Base-by-base conservation (phyloP, 2,113 vertebrate species). In the Heterotis niloticus region DNA sequence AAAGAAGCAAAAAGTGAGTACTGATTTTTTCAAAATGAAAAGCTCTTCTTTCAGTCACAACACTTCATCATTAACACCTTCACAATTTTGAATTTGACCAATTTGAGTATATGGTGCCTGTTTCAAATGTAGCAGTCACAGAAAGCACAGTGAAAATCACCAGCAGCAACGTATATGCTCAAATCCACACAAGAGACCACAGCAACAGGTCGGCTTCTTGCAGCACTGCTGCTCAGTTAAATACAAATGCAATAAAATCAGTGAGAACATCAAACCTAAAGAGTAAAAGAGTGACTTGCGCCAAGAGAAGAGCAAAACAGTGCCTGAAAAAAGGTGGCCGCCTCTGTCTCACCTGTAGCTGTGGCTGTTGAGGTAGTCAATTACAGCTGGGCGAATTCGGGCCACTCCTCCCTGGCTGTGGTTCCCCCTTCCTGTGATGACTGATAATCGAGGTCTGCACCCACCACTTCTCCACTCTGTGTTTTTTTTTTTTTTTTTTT, bases 371-470 rank as follows among this genome's bases (percentile, higher is more conserved):
- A 99, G 96, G 93, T 96, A 98, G 92, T 95, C 95, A 85, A 94
- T 93, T 88, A 98, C 96, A 0, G 96, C 96, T 78, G 96, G 96
- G 83, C 95, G 96, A 90, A 99, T 95, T 82, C 96, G 96, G 86
- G 98, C 95, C 84, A 99, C 93, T 75, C 97, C 95, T 89, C 98
- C 96, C 85, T 95, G 95, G 87, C 98, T 99, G 91, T 94, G 97
- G 92, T 94, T 98, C 90, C 98, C 98, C 93, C 94, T 96, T 89
- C 98, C 98, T 78, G 98, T 99, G 90, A 99, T 98, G 86, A 99
- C 93, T 81, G 86, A 95, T 65, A 99, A 94, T 86, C 95, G 94
- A 0, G 96, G 90, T 85, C 92, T 94, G 78, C 96, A 96, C 13
- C 94, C 91, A 79, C 87, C 86, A 88, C 92, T 94, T 84, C 92